phyloP scores from a whole-genome alignment of 2,888 invertebrate species.

The Dicyrtoma fusca region DNA sequence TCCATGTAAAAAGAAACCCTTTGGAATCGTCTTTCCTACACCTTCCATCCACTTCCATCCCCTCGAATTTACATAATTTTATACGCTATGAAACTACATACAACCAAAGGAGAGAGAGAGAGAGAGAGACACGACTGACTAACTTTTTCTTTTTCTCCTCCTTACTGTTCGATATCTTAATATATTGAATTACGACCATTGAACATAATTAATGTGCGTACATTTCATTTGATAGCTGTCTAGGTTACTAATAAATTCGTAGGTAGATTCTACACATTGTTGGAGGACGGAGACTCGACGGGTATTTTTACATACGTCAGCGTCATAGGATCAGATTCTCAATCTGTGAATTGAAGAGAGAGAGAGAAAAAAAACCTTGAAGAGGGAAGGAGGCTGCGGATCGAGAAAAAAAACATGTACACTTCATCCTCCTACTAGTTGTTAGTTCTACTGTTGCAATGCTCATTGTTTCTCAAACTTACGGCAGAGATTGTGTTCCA shows the following conservation, averaged over 20 bases:
- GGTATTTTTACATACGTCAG: no score
- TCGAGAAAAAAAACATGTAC: no score
- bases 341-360: no score
- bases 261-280: no score
- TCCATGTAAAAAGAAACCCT: background rate
- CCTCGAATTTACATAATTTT: background rate
- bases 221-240: background rate
- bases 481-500: no score
- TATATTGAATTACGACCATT: slow-evolving; percentile 12
- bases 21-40: background rate
- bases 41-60: background rate
- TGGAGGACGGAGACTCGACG: no score
- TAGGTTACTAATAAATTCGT: background rate
- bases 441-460: no score
- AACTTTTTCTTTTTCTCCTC: background rate
- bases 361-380: no score
- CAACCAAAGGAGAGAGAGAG: slow-evolving; percentile 1
- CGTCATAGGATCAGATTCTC: no score
- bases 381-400: no score
- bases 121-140: background rate
- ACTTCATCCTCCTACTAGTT: no score
- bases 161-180: slow-evolving; percentile 22
- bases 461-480: no score
- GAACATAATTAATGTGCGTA: background rate
- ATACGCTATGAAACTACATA: background rate